Percentiles rank a stretch among this genome's conserved stretches.
These are phyloP conservation scores for Nibea coibor DNA, from an alignment of 2,113 vertebrate genomes.

Conservation along the genomic window DNA sequence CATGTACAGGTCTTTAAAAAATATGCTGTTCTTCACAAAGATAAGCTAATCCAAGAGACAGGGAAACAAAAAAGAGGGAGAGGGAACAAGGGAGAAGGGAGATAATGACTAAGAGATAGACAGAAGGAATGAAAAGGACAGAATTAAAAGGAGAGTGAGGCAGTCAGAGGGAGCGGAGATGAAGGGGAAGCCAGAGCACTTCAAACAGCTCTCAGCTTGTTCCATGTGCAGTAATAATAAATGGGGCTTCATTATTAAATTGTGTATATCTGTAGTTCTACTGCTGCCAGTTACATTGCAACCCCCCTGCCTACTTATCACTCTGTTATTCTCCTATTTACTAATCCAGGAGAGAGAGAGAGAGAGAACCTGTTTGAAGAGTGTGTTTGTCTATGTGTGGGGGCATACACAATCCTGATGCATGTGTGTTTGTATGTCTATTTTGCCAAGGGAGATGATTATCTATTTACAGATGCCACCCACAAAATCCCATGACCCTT, in stretches of 20 bases:
- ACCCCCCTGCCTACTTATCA: slow-evolving; percentile 59
- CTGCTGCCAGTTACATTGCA: slow-evolving; percentile 58
- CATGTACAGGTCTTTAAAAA: slow-evolving; percentile 7
- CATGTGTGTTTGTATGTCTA: slow-evolving; percentile 42
- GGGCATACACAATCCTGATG: slow-evolving; percentile 30
- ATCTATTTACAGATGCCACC: slow-evolving; percentile 84
- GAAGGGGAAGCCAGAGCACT: slow-evolving; percentile 54
- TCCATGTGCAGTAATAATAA: slow-evolving; percentile 75
- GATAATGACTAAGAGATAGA: slow-evolving; percentile 24
- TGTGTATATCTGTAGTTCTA: slow-evolving; percentile 62
- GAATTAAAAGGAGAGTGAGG: slow-evolving; percentile 27
- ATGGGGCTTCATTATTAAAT: slow-evolving; percentile 74
- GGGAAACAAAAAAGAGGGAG: slow-evolving; percentile 17
- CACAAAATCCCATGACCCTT: slow-evolving; percentile 83
- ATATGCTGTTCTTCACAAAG: background rate
- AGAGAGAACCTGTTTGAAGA: slow-evolving; percentile 36
- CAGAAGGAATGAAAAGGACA: slow-evolving; percentile 20
- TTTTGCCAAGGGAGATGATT: slow-evolving; percentile 77
- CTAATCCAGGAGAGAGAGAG: slow-evolving; percentile 54
- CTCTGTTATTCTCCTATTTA: slow-evolving; percentile 59
- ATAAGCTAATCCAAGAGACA: slow-evolving; percentile 21
- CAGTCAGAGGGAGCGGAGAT: slow-evolving; percentile 39
- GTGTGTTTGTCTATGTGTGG: slow-evolving; percentile 35
- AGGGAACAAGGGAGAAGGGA: slow-evolving; percentile 21
- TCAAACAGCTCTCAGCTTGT: slow-evolving; percentile 69